Evolutionary conservation across 2,888 invertebrate genomes (phyloP), one percentile per base, ranked within the genome.

Genomic region (Drosophila putrida): DNA sequence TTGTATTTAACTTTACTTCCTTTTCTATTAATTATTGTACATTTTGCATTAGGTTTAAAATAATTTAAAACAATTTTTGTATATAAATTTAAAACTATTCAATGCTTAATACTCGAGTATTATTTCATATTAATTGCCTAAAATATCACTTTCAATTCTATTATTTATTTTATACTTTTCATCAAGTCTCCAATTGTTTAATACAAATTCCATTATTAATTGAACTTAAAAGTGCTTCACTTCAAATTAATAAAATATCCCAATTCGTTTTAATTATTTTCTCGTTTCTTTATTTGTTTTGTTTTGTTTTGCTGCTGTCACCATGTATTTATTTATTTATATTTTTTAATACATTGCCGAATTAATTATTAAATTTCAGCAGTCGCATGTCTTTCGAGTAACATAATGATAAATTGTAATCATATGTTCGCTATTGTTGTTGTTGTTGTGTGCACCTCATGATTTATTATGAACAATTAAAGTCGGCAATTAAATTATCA

Each of bases 401-500:
- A 9, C 47, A 13, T 25, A 20, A 47, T 53, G 51, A 59, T 59
- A 41, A 65, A 65, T 59, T 47, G 9, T 50, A 35, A 25, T 47
- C 49, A 35, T 47, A 35, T 57, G 25, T 28, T 28, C 44, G 20
- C 4, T 46, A 31, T 28, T 11, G 43, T 20, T n/a, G n/a, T 10
- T 20, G 20, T 28, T n/a, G n/a, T n/a, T n/a, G n/a, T 44, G 25
- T 28, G 33, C 39, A 27, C 39, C 31, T 15, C 54, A 47, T 49
- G 58, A 54, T 60, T 61, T 61, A 54, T 74, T 54, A 31, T 49
- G 20, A 50, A 41, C 53, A 58, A 43, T 62, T 62, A 38, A 50
- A 61, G 10, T 39, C 25, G 46, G 43, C 58, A 66, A 25, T 25
- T 41, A 6, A 51, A 49, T 75, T 64, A 55, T 61, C 67, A 68